Base-by-base conservation (phyloP, 2,888 invertebrate genomes). In the Philonicus albiceps region DNA sequence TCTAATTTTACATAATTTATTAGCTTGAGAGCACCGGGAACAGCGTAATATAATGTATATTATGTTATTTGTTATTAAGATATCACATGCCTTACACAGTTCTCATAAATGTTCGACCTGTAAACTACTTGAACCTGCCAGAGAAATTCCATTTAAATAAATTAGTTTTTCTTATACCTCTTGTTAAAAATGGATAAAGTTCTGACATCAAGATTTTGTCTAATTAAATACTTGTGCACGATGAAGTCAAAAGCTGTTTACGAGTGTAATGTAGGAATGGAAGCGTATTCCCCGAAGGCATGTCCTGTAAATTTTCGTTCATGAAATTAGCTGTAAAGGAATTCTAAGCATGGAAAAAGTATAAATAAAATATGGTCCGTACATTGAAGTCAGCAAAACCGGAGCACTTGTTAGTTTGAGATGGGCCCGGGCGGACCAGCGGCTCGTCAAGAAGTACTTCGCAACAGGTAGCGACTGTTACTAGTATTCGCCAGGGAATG, bases 321-420 rank as follows among this genome's bases (percentile, higher is more conserved):
- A 73, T 87, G 87, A 87, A 86, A 87, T 87, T 86, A 87, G 87
- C 87, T 81, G 86, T 87, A 87, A 87, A 87, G 87, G 87, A 87
- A 73, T 86, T 78, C 84, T 83, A 85, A 87, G 86, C 86, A 86
- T 87, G 87, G 78, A 87, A 84, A 86, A 87, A 84, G 83, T 86
- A 87, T 87, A 87, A 87, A 87, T 87, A 86, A 87, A 86, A 86
- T 87, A 87, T 87, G 86, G 81, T 86, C 78, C 76, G 84, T 86
- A 85, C 78, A 86, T 74, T 81, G 30, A 74, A 81, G 83, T 83
- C 73, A 73, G 86, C 73, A 43, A 53, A 27, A 53, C 73, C 73
- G 72, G 73, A 19, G 11, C 43, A 73, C 73, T 84, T 84, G 73
- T 31, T 73, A 3, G 11, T 16, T 19, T 1, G 43, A 43, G 55